phyloP scores from a whole-genome alignment of 2,888 invertebrate genomes.

The Phyllotreta cruciferae region DNA sequence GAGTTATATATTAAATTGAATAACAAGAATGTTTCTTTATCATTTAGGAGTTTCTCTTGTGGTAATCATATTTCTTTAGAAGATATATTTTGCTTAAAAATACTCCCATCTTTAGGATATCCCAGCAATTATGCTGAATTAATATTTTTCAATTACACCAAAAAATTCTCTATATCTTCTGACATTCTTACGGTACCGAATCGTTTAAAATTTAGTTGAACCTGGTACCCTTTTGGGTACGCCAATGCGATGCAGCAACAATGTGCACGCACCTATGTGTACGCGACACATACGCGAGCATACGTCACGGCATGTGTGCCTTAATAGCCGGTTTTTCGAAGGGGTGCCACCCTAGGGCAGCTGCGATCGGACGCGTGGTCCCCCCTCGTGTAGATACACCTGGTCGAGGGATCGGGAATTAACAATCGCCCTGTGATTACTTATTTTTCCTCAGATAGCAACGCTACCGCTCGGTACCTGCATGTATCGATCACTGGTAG shows the following conservation, averaged over 20 bases:
- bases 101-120: too few species aligned
- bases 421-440: conserved; percentile 48
- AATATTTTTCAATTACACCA: not conserved
- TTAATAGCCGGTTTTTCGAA: conserved; percentile 46
- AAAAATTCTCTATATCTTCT: too few species aligned
- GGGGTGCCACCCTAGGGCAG: conserved; percentile 56
- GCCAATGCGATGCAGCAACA: conserved; percentile 32
- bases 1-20: too few species aligned
- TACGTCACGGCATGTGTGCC: conserved; percentile 57
- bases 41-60: too few species aligned
- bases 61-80: too few species aligned
- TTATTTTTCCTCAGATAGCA: conserved; percentile 31
- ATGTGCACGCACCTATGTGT: conserved; percentile 44
- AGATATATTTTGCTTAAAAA: too few species aligned
- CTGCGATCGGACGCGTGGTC: conserved; percentile 47
- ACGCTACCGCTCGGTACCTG: conserved; percentile 40
- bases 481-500: conserved; percentile 34
- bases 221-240: conserved; percentile 41
- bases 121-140: not conserved
- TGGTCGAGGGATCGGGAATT: conserved; percentile 40
- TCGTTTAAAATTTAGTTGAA: not conserved
- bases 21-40: too few species aligned
- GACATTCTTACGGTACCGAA: not conserved
- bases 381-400: conserved; percentile 41
- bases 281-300: conserved; percentile 52